These are phyloP conservation scores for Tetragnatha versicolor DNA, from an alignment of 1,140 invertebrate species.

Conservation along the genomic window DNA sequence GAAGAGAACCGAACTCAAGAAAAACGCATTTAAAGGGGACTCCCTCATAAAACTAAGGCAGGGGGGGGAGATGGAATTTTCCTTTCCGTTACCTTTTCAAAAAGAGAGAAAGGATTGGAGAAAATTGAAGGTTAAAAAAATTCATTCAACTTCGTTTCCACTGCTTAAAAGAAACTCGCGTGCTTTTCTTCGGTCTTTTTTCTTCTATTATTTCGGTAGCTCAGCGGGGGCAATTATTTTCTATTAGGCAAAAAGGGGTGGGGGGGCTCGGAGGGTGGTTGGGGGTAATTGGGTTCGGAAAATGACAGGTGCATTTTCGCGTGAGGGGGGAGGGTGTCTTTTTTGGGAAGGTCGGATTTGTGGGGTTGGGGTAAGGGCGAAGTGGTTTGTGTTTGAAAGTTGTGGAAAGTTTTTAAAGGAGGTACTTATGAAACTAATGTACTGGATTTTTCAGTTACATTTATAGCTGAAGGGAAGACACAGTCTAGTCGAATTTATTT, in stretches of 20 bases:
- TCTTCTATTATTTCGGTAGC: conserved; percentile 1
- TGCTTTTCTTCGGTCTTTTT: not conserved
- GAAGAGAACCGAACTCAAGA: no score
- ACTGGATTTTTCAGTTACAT: no score
- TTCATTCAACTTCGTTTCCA: no score
- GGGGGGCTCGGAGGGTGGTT: not conserved
- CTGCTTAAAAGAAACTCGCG: conserved; percentile 18
- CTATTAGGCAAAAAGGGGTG: conserved; percentile 27
- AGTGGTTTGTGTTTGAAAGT: no score
- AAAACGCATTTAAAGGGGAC: no score
- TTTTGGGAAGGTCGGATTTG: not conserved
- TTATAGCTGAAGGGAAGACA: no score
- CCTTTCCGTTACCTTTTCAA: not conserved
- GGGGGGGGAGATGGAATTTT: conserved; percentile 2
- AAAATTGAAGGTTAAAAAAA: no score
- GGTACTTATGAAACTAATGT: no score
- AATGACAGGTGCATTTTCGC: conserved; percentile 28
- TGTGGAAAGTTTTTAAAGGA: no score
- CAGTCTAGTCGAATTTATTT: no score
- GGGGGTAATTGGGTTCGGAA: conserved; percentile 40
- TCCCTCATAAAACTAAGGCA: no score
- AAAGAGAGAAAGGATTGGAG: no score
- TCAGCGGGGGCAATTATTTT: conserved; percentile 39
- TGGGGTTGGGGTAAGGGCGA: conserved; percentile 9
- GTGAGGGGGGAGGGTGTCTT: not conserved